Base-by-base conservation (phyloP, 2,888 invertebrate species). In the Drosophila fulvimacula region DNA sequence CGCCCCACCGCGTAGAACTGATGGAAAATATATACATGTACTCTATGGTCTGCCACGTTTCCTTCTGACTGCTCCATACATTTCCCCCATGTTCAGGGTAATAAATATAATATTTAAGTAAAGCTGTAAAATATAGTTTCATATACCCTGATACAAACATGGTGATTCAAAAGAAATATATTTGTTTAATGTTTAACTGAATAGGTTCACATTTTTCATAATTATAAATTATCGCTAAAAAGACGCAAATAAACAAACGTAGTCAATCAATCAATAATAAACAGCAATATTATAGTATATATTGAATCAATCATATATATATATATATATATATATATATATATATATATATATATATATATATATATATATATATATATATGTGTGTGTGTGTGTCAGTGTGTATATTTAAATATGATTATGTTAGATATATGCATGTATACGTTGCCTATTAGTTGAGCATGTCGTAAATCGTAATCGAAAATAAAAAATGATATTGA, bases 211-310 rank as follows among this genome's bases (percentile, higher is more conserved):
- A 41, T 38, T 53, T 60, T 69, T 55, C 55, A 79, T 73, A 67
- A 61, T 62, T 62, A 59, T 62, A 56, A 65, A 57, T 66, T 73
- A 68, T 81, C 63, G 66, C 70, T 69, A 57, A 9, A 53, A 55
- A 70, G 67, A 76, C 66, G 67, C 80, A 82, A 75, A 88, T 69
- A 82, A 82, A 82, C 69, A 80, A 82, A 69, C 61, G 52, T 66
- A 78, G 64, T 57, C 52, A 46, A 19, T 49, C 49, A 51, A 34
- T 34, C 21, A 34, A 51, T 49, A 32, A 66, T 56, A 32, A 66
- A 62, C 55, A 60, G 46, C 27, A 38, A 51, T 55, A 66, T 38
- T 66, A 7, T 66, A 19, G 17, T 19, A 51, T 63, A 24, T 46
- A 63, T 51, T 36, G 21, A 27, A 59, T n/a, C 11, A 57, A 38